Conservation (phyloP, 2,113 vertebrate genomes). For the Seriola aureovittata region DNA sequence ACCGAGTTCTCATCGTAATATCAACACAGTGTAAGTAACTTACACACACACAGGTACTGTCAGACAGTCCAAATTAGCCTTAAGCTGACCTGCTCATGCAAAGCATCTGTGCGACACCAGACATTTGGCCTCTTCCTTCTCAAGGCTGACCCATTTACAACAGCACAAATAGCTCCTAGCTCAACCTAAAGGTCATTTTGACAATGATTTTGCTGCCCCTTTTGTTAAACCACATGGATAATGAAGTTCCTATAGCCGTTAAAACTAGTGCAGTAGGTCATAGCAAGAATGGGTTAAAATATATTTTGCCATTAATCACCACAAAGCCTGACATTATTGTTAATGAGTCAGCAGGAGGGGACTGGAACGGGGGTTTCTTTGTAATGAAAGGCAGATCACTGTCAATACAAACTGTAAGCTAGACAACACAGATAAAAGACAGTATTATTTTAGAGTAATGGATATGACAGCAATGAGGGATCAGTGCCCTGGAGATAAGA, state of each 20-base stretch:
- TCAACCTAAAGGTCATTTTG: constrained; percentile 14
- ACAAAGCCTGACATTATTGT: background rate
- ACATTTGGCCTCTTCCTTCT: background rate
- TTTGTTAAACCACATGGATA: constrained; percentile 30
- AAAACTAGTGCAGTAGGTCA: constrained; percentile 49
- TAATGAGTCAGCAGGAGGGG: background rate
- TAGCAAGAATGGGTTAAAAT: constrained; percentile 9
- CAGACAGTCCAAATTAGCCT: background rate
- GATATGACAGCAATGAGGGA: constrained; percentile 16
- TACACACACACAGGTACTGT: background rate
- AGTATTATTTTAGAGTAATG: constrained; percentile 27
- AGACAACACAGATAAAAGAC: background rate
- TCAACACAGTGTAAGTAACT: constrained; percentile 83
- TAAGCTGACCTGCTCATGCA: too few species aligned
- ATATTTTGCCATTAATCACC: constrained; percentile 4
- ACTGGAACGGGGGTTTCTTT: background rate
- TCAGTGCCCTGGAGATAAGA: background rate
- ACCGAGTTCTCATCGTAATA: constrained; percentile 86
- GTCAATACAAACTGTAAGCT: background rate
- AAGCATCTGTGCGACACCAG: too few species aligned
- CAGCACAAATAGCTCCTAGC: background rate
- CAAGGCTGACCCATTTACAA: constrained; percentile 17
- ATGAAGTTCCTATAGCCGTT: background rate
- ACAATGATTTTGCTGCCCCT: constrained; percentile 12
- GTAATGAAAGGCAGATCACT: constrained; percentile 12